phyloP scores from a whole-genome alignment of 1,140 invertebrate genomes.

The Rhynchophorus ferrugineus region DNA sequence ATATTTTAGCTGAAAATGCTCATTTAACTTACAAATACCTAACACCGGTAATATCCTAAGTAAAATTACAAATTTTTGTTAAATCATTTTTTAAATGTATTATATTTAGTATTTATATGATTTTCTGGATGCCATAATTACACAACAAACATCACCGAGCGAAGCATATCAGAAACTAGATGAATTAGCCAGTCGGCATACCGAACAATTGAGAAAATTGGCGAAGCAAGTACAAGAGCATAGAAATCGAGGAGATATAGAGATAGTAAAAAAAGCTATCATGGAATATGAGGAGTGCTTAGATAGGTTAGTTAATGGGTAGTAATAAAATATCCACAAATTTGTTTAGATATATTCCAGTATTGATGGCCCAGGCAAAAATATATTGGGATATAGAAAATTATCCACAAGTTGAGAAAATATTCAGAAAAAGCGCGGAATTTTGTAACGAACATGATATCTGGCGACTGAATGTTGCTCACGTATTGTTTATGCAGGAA shows the following conservation, averaged over 20 bases:
- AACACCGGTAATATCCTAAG: conserved; percentile 58
- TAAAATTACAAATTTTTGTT: not conserved
- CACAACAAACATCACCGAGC: conserved; percentile 93
- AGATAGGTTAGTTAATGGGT: conserved; percentile 44
- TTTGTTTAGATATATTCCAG: conserved; percentile 65
- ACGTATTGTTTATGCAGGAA: conserved; percentile 98
- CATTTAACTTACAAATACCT: conserved; percentile 96
- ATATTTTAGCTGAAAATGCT: conserved; percentile 95
- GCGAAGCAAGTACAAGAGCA: conserved; percentile 92
- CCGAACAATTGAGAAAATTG: conserved; percentile 82
- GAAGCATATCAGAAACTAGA: conserved; percentile 97
- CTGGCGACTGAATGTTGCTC: conserved; percentile 97
- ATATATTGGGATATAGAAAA: conserved; percentile 98
- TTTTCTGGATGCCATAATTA: conserved; percentile 91
- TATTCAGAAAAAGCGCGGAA: conserved; percentile 93
- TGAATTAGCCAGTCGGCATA: conserved; percentile 85
- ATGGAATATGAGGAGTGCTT: conserved; percentile 90
- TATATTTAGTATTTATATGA: conserved; percentile 86
- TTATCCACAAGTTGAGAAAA: conserved; percentile 89
- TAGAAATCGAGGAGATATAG: conserved; percentile 78
- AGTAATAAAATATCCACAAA: not conserved
- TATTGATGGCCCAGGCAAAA: conserved; percentile 98
- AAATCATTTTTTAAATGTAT: not conserved
- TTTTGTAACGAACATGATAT: conserved; percentile 96
- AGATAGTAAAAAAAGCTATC: conserved; percentile 80